Percentiles rank a stretch among this genome's conserved stretches.
Conservation (phyloP, 2,113 vertebrate species). For the Crotalus viridis region DNA sequence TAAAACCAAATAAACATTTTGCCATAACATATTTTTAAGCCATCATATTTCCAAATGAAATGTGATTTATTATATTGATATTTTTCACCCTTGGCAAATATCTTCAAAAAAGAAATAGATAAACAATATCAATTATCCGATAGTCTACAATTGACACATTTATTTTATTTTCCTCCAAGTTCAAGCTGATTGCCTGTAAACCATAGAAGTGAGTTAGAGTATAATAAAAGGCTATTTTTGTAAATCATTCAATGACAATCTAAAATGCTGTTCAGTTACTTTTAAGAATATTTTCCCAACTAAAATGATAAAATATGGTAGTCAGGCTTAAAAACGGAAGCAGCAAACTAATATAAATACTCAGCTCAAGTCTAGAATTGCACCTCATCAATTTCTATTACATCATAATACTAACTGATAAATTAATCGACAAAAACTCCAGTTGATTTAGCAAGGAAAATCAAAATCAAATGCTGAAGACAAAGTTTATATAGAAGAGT, state of each 20-base stretch:
- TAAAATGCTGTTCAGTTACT: conserved; percentile 62
- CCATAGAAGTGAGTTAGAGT: conserved; percentile 50
- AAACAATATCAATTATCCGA: conserved; percentile 61
- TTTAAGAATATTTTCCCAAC: conserved; percentile 56
- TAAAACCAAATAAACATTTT: conserved; percentile 57
- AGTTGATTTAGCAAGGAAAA: background rate
- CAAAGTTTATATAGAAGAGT: background rate
- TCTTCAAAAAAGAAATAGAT: conserved; percentile 49
- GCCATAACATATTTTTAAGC: conserved; percentile 36
- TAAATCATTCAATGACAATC: conserved; percentile 63
- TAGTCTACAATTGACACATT: conserved; percentile 48
- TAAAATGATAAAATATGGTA: conserved; percentile 57
- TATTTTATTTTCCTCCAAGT: conserved; percentile 53
- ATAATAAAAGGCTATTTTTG: conserved; percentile 62
- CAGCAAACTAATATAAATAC: conserved; percentile 36
- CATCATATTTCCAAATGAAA: conserved; percentile 58
- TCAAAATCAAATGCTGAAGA: background rate
- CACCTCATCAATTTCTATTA: conserved; percentile 55
- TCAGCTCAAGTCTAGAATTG: conserved; percentile 44
- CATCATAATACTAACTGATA: background rate
- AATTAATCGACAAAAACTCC: background rate
- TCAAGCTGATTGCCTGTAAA: conserved; percentile 41
- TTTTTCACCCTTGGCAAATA: conserved; percentile 58
- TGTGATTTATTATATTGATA: conserved; percentile 56
- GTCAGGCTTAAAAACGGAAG: conserved; percentile 58